Conservation (phyloP, 2,797 vertebrate genomes). For the Catharus ustulatus region DNA sequence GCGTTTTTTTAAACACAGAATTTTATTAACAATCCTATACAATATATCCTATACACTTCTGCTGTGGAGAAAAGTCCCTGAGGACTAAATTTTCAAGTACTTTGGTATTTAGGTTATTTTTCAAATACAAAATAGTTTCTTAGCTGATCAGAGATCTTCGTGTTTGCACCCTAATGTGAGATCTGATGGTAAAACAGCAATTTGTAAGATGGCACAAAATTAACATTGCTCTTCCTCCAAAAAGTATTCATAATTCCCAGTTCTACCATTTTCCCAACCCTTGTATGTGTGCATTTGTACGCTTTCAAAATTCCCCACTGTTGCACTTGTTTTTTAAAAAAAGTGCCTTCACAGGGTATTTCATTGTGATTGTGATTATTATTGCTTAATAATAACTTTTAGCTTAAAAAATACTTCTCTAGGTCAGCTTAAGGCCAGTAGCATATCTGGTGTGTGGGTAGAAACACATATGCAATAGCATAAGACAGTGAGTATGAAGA, state of each 20-base stretch:
- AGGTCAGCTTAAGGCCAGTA: too few species aligned
- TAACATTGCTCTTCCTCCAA: not conserved
- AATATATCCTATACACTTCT: not conserved
- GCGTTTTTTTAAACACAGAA: not conserved
- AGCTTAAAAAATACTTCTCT: not conserved
- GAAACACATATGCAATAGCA: not conserved
- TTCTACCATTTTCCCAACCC: not conserved
- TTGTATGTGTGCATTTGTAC: not conserved
- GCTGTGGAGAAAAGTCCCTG: not conserved
- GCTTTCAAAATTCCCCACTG: not conserved
- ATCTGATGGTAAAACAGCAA: constrained; percentile 31
- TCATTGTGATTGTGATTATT: not conserved
- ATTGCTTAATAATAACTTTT: not conserved
- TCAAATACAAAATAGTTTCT: constrained; percentile 43
- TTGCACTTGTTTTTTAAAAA: not conserved
- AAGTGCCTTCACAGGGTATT: not conserved
- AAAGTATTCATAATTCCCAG: not conserved
- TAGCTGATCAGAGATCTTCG: not conserved
- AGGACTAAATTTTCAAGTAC: not conserved
- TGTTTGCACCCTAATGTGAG: constrained; percentile 37
- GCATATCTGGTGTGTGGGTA: not conserved
- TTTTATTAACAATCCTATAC: constrained; percentile 11
- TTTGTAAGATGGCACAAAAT: constrained; percentile 7
- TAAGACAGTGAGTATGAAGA: not conserved
- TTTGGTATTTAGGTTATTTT: constrained; percentile 47